Evolutionary conservation across 2,113 vertebrate genomes (phyloP).

Genomic region (Trochalopteron elliotii): DNA sequence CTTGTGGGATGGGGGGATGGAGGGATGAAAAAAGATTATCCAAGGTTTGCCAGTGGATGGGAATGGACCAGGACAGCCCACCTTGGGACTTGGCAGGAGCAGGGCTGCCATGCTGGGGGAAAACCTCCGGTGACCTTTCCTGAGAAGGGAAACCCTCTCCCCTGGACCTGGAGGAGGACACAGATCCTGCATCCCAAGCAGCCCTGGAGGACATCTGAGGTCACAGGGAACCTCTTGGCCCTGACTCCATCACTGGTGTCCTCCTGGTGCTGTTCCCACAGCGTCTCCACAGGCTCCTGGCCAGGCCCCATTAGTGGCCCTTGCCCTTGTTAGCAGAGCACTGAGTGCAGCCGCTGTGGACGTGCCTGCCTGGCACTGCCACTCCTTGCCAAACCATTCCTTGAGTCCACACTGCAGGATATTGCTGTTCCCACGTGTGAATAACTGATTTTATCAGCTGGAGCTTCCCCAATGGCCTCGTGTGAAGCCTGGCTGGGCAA

Average conservation of each 20-base stretch:
- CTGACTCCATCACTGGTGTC: fast-evolving
- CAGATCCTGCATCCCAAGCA: neutral
- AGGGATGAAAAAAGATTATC: neutral
- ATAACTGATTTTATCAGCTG: neutral
- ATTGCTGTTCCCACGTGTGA: fast-evolving
- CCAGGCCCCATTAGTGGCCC: neutral
- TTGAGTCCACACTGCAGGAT: neutral
- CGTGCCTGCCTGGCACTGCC: neutral
- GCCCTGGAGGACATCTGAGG: neutral
- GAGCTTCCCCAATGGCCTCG: fast-evolving
- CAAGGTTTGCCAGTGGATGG: neutral
- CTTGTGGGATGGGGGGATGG: too few species aligned
- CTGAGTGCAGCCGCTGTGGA: neutral
- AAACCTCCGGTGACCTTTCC: neutral
- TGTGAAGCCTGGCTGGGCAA: neutral
- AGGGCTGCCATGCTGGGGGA: neutral
- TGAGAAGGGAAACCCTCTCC: fast-evolving
- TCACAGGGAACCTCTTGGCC: neutral
- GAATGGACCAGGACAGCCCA: neutral
- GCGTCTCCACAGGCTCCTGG: neutral
- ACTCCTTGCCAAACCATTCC: neutral
- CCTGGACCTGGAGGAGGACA: neutral
- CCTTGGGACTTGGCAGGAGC: neutral
- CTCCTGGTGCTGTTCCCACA: neutral
- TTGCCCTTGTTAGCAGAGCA: neutral